These are phyloP conservation scores for Montipora capitata DNA, from an alignment of 92 coral and sea anemone species.

Conservation along the genomic window DNA sequence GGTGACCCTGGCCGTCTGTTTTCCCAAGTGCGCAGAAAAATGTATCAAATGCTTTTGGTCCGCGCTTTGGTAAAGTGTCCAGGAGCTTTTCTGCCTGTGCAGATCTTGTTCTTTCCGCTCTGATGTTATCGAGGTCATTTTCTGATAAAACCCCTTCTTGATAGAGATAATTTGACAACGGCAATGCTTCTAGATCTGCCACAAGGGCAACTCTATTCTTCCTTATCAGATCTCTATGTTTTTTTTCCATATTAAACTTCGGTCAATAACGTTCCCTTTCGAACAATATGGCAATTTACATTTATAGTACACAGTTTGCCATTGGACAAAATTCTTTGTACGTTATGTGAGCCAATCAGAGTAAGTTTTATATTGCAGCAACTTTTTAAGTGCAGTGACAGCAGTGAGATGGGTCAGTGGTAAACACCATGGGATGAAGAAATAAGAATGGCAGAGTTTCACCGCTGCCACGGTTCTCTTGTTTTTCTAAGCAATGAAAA, in stretches of 20 bases:
- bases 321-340: not conserved
- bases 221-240: conserved; percentile 77
- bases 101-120: conserved; percentile 69
- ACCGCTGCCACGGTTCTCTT: conserved; percentile 88
- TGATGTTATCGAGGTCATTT: conserved; percentile 81
- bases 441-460: conserved; percentile 91
- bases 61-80: conserved; percentile 89
- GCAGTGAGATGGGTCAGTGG: conserved; percentile 63
- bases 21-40: conserved; percentile 82
- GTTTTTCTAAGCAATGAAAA: conserved; percentile 85
- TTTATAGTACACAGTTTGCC: not conserved
- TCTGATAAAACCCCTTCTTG: conserved; percentile 83
- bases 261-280: not conserved
- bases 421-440: conserved; percentile 31
- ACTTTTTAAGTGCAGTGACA: too few species aligned
- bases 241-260: conserved; percentile 39
- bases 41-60: conserved; percentile 80
- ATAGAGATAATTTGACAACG: conserved; percentile 75
- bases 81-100: conserved; percentile 83
- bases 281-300: not conserved
- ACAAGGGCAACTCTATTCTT: conserved; percentile 80
- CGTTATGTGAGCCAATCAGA: not conserved
- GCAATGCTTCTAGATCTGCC: conserved; percentile 84
- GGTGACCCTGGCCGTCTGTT: conserved; percentile 84
- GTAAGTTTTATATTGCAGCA: not conserved